Percentiles rank a stretch among this genome's conserved stretches.
These are phyloP conservation scores for Archips xylosteana DNA, from an alignment of 2,888 invertebrate species.

Conservation along the genomic window DNA sequence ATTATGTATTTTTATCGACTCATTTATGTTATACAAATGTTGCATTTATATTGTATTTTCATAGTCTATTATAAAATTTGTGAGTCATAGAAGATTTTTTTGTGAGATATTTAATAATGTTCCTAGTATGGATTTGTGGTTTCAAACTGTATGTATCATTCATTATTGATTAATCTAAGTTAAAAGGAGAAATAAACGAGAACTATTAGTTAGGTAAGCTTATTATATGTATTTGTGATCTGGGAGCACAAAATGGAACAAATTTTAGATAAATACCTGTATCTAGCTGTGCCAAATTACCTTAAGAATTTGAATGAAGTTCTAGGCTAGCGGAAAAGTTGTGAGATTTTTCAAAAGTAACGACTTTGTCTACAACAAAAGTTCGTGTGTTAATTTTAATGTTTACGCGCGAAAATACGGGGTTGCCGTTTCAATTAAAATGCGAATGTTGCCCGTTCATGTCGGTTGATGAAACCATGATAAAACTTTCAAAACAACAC, in stretches of 20 bases:
- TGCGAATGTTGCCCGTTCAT: background rate
- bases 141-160: slow-evolving; percentile 55
- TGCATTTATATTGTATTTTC: slow-evolving; percentile 48
- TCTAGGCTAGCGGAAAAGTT: slow-evolving; percentile 8
- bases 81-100: slow-evolving; percentile 39
- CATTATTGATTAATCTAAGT: slow-evolving; percentile 37
- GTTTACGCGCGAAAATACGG: background rate
- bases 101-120: slow-evolving; percentile 58
- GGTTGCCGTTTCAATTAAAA: background rate
- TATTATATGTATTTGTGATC: slow-evolving; percentile 50
- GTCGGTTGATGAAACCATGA: background rate
- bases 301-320: slow-evolving; percentile 31
- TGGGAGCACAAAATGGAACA: slow-evolving; percentile 72
- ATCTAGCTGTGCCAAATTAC: slow-evolving; percentile 60
- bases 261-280: slow-evolving; percentile 53
- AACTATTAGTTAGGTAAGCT: slow-evolving; percentile 35
- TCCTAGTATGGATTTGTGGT: slow-evolving; percentile 78
- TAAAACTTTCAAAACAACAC: slow-evolving; percentile 14
- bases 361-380: background rate
- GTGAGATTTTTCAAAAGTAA: background rate
- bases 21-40: slow-evolving; percentile 39
- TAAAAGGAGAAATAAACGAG: slow-evolving; percentile 16
- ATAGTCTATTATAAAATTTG: slow-evolving; percentile 45
- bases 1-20: too few relatives aligned
- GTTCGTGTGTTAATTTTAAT: background rate